A percentile compares a stretch with the other conserved stretches of the same genome.
These are phyloP conservation scores for Andrena praecox DNA, from an alignment of 2,888 invertebrate genomes.

Conservation along the genomic window DNA sequence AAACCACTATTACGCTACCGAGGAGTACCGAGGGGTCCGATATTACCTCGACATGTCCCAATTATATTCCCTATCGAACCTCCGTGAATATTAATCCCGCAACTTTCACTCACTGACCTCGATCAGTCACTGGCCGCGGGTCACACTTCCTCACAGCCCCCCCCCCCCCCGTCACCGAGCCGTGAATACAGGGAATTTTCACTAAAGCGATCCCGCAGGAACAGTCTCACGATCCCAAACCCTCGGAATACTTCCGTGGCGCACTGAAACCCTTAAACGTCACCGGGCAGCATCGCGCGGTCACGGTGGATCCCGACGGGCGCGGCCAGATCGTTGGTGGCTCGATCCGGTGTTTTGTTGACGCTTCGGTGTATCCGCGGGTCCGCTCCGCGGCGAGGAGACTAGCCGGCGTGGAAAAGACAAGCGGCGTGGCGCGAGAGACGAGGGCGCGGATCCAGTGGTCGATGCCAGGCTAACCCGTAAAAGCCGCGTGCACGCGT, in stretches of 20 bases:
- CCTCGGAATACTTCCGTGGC: too few relatives aligned
- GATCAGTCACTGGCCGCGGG: conserved; percentile 28
- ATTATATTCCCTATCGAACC: too few relatives aligned
- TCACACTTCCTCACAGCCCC: conserved; percentile 1
- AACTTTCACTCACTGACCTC: conserved; percentile 41
- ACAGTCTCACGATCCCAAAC: too few relatives aligned
- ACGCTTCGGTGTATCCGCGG: conserved; percentile 46
- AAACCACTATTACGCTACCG: too few relatives aligned
- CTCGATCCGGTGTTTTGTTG: conserved; percentile 58
- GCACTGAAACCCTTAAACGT: too few relatives aligned
- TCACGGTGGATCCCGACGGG: conserved; percentile 39
- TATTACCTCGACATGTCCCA: too few relatives aligned
- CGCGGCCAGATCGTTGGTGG: conserved; percentile 30
- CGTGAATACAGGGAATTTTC: too few relatives aligned
- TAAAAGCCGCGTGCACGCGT: conserved; percentile 82
- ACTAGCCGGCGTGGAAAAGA: conserved; percentile 37
- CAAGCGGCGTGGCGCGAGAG: conserved; percentile 55
- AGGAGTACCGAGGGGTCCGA: too few relatives aligned
- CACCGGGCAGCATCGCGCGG: not conserved
- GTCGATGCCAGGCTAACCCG: conserved; percentile 72
- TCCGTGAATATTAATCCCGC: not conserved
- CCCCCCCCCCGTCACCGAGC: too few relatives aligned
- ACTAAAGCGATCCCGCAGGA: too few relatives aligned
- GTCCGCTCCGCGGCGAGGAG: conserved; percentile 22
- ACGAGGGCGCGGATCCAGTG: conserved; percentile 69